Conservation (phyloP, 2,113 vertebrate genomes). For the Macaca nemestrina region DNA sequence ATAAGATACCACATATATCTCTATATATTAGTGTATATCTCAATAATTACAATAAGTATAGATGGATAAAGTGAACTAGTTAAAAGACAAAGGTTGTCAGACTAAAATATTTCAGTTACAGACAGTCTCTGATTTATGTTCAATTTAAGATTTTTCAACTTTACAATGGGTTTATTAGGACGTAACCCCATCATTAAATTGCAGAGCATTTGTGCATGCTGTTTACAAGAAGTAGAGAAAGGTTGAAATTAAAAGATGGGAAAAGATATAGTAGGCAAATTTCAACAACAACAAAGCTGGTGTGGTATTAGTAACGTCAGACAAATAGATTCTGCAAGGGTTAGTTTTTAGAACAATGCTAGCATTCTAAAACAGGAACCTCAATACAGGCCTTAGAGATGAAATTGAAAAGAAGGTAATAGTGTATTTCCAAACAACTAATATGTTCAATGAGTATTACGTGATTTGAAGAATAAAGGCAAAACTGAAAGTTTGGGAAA, state of each 20-base stretch:
- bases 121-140: neutral
- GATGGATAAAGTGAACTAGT: neutral
- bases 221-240: conserved; percentile 32
- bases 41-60: neutral
- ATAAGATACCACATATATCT: neutral
- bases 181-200: neutral
- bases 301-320: neutral
- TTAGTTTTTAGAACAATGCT: neutral
- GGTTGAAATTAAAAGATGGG: neutral
- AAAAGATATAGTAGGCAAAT: neutral
- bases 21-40: neutral
- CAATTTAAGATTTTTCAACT: neutral
- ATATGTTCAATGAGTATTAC: conserved; percentile 26
- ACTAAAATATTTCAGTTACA: neutral
- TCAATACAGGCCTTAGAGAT: conserved; percentile 42
- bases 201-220: neutral
- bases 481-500: conserved; percentile 46
- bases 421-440: conserved; percentile 2
- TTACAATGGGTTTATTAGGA: neutral
- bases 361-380: conserved; percentile 56
- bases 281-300: neutral
- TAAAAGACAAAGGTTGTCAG: conserved; percentile 8
- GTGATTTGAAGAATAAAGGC: conserved; percentile 42
- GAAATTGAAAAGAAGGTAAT: conserved; percentile 32
- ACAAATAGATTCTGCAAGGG: neutral